phyloP scores from a whole-genome alignment of 2,113 vertebrate genomes.

The Uria lomvia region DNA sequence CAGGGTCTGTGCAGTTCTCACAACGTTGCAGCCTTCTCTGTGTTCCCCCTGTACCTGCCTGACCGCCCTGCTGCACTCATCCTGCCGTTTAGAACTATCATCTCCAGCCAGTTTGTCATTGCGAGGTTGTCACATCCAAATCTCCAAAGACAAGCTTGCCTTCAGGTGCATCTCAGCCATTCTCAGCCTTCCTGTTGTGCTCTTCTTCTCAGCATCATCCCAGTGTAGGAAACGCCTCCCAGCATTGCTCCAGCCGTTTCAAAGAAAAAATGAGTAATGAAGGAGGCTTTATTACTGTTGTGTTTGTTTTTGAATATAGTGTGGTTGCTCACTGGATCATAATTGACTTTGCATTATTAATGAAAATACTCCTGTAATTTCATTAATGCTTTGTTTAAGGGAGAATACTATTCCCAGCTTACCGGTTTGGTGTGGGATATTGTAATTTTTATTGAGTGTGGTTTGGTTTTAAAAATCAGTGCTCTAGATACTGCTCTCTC shows the following conservation, averaged over 20 bases:
- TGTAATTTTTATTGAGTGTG: background rate
- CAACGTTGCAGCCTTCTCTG: accelerated
- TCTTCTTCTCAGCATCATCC: background rate
- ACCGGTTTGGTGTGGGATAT: background rate
- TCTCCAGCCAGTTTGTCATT: background rate
- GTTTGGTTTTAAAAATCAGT: background rate
- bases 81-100: accelerated
- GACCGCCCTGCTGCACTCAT: background rate
- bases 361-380: background rate
- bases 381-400: background rate
- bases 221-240: background rate
- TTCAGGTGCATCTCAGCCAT: background rate
- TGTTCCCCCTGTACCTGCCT: background rate
- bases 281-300: background rate
- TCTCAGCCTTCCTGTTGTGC: accelerated
- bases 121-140: background rate
- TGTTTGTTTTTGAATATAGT: background rate
- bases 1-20: background rate
- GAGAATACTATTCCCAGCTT: background rate
- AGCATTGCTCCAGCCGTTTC: background rate
- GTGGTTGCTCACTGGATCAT: background rate
- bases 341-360: background rate
- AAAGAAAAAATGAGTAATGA: background rate
- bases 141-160: background rate
- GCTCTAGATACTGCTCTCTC: background rate